phyloP scores from a whole-genome alignment of 2,888 invertebrate genomes.

The Periphyllus acericola region DNA sequence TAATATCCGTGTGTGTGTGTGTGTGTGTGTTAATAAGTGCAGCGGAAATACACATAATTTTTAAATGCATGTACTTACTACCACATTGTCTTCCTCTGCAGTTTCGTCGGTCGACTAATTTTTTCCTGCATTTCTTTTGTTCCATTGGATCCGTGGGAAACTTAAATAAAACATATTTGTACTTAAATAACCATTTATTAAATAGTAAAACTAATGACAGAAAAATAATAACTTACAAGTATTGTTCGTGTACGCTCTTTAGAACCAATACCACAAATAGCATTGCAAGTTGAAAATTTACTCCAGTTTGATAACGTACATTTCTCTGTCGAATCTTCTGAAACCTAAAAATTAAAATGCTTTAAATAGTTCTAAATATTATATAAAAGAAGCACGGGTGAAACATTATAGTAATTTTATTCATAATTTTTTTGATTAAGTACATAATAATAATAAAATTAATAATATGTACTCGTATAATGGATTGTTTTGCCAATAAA shows the following conservation, averaged over 20 bases:
- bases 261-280: conserved; percentile 86
- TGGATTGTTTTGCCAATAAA: no score
- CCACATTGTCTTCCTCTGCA: conserved; percentile 47
- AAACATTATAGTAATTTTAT: no score
- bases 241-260: conserved; percentile 79
- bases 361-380: background rate
- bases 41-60: background rate
- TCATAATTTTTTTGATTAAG: no score
- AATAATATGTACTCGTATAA: no score
- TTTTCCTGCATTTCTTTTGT: conserved; percentile 58
- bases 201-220: background rate
- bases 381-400: background rate
- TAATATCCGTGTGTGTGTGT: background rate
- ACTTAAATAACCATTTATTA: background rate
- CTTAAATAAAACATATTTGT: conserved; percentile 4
- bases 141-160: conserved; percentile 34
- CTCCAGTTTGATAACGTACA: conserved; percentile 42
- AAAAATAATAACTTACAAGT: conserved; percentile 68
- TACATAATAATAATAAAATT: no score
- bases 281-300: conserved; percentile 74
- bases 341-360: conserved; percentile 22
- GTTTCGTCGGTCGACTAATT: conserved; percentile 43
- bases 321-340: conserved; percentile 47
- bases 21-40: background rate
- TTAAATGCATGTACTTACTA: conserved; percentile 16